Percentiles rank a stretch among this genome's conserved stretches.
phyloP scores from a whole-genome alignment of 2,113 vertebrate species.

The Clarias macrocephalus region DNA sequence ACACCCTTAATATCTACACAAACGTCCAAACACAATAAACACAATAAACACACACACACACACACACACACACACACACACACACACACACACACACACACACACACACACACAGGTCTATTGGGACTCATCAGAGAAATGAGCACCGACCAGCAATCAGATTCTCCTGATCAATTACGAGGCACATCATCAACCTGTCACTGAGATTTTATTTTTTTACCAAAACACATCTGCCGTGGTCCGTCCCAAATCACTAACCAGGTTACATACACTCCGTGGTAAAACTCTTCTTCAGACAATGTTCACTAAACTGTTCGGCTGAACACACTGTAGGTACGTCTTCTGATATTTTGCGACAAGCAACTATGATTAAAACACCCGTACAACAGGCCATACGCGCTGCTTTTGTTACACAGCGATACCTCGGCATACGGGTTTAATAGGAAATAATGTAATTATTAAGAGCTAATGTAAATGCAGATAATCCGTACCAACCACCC shows the following conservation, averaged over 20 bases:
- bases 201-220: not conserved
- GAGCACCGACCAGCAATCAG: not conserved
- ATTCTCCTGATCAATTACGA: constrained; percentile 29
- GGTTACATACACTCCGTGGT: not conserved
- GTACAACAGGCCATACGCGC: not conserved
- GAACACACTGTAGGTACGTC: not conserved
- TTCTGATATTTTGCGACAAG: not conserved
- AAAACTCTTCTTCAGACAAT: not conserved
- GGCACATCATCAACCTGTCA: constrained; percentile 26
- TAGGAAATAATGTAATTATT: no score
- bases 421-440: no score
- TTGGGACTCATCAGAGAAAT: constrained; percentile 17
- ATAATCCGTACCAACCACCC: no score
- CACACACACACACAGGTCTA: not conserved
- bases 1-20: constrained; percentile 1
- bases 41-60: not conserved
- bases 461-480: no score
- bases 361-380: not conserved
- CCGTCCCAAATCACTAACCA: not conserved
- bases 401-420: not conserved
- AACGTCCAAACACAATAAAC: constrained; percentile 9
- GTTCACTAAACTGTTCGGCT: not conserved
- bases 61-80: not conserved
- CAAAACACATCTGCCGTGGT: not conserved
- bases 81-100: no score